A percentile compares a stretch with the other conserved stretches of the same genome.
phyloP scores from a whole-genome alignment of 2,888 invertebrate genomes.

The Drosophila prolongata region DNA sequence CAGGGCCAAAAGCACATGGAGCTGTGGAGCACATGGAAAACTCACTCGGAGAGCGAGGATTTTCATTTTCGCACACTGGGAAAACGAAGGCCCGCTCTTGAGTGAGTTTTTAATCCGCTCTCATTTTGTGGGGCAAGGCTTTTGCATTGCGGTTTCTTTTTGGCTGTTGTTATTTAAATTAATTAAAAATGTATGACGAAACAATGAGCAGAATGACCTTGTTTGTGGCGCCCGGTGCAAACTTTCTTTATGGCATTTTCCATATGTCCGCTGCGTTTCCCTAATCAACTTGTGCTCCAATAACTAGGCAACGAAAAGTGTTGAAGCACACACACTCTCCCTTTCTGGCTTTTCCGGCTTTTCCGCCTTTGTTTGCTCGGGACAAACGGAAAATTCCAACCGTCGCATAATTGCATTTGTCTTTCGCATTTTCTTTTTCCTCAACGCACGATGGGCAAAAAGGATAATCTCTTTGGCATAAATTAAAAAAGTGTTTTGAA shows the following conservation, averaged over 20 bases:
- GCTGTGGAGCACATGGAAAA: conserved; percentile 10
- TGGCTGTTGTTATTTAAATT: conserved; percentile 68
- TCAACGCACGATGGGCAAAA: neutral
- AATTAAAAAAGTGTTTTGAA: neutral
- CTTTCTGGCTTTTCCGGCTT: conserved; percentile 14
- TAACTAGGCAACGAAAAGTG: conserved; percentile 57
- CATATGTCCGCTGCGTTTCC: conserved; percentile 42
- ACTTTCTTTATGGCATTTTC: conserved; percentile 29
- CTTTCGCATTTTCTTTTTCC: conserved; percentile 38
- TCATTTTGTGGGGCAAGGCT: conserved; percentile 51
- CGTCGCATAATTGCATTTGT: conserved; percentile 60
- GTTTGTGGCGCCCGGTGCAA: conserved; percentile 50
- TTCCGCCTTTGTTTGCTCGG: conserved; percentile 39
- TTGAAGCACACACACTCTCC: conserved; percentile 5
- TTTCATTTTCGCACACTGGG: neutral
- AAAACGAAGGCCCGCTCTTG: conserved; percentile 10
- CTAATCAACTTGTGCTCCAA: conserved; percentile 42
- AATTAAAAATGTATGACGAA: conserved; percentile 79
- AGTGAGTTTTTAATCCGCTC: conserved; percentile 30
- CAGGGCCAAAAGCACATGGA: conserved; percentile 32
- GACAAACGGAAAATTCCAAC: conserved; percentile 20
- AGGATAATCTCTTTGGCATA: neutral
- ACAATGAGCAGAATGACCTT: conserved; percentile 79
- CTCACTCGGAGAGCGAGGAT: conserved; percentile 11
- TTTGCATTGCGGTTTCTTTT: conserved; percentile 36